Base-by-base conservation (phyloP, 2,888 invertebrate species). In the Phyllotreta cruciferae region DNA sequence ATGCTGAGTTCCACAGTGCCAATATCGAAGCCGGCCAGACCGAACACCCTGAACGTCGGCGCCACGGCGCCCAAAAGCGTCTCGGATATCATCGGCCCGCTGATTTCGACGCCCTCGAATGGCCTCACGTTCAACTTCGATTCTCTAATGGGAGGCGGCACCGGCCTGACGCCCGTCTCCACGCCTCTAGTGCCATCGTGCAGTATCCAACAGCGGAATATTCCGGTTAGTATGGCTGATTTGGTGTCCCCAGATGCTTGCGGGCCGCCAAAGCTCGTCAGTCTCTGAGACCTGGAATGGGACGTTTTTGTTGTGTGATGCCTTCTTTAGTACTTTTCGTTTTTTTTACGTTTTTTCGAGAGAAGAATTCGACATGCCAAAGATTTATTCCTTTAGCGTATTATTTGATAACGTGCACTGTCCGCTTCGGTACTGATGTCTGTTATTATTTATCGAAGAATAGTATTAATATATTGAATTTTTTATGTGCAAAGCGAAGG, bases 41-140 rank as follows among this genome's bases (percentile, higher is more conserved):
- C 92, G 69, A 91, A 87, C 79, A 90, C 90, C 68, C 83, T 92
- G 61, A 87, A 88, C 73, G 88, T 90, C 70, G 86, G 87, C 66
- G 83, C 86, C 1, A 71, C 76, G 64, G 66, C 83, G 50, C 80
- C 86, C 67, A 83, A 83, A 47, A 65, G 84, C 1, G 70, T 69
- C 37, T 70, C 66, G 49, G 71, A 70, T 47, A 69, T 73, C 49
- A 61, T 66, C 37, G 94, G 93, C 61, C 87, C 94, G 68, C 88
- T 93, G 73, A 93, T 95, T 74, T 91, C 90, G 67, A 94, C 94
- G 8, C 96, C 96, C 0, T 93, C 94, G 66, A 90, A 89, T 74
- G 95, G 93, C 55, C 89, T 93, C 70, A 90, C 89, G 73, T 93
- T 95, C 82, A 94, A 94, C 81, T 95, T 94, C 80, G 96, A 96